phyloP scores from a whole-genome alignment of 1,140 invertebrate species.

The Proctacanthus coquilletti region DNA sequence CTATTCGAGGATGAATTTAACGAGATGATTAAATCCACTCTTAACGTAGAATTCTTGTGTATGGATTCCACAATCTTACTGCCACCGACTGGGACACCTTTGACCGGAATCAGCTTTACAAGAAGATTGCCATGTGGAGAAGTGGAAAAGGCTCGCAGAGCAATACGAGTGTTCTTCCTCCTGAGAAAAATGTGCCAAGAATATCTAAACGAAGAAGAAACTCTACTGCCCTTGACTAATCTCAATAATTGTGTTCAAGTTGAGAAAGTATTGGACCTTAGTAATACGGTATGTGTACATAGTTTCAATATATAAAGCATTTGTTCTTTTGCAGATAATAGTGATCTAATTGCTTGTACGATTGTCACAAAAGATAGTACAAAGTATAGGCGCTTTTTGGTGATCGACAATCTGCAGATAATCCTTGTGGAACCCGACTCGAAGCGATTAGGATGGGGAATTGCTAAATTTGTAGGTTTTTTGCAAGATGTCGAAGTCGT shows the following conservation, averaged over 20 bases:
- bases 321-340: conserved; percentile 62
- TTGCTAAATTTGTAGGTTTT: conserved; percentile 86
- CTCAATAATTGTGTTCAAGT: conserved; percentile 78
- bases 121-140: conserved; percentile 92
- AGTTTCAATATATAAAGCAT: too few relatives aligned
- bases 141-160: conserved; percentile 81
- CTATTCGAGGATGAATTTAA: conserved; percentile 97
- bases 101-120: conserved; percentile 90
- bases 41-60: conserved; percentile 86
- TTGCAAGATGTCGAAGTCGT: conserved; percentile 66
- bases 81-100: conserved; percentile 89
- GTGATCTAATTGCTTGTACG: conserved; percentile 91
- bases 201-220: conserved; percentile 68
- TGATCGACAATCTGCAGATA: conserved; percentile 86
- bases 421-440: conserved; percentile 94
- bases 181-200: conserved; percentile 70
- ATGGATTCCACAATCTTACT: conserved; percentile 94
- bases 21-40: conserved; percentile 70
- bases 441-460: conserved; percentile 85
- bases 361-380: conserved; percentile 79
- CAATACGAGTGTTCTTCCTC: conserved; percentile 89
- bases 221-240: conserved; percentile 81
- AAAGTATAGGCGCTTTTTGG: conserved; percentile 81
- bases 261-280: conserved; percentile 83
- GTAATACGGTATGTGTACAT: conserved; percentile 43